phyloP scores from a whole-genome alignment of 2,113 vertebrate species.

The Pheucticus melanocephalus region DNA sequence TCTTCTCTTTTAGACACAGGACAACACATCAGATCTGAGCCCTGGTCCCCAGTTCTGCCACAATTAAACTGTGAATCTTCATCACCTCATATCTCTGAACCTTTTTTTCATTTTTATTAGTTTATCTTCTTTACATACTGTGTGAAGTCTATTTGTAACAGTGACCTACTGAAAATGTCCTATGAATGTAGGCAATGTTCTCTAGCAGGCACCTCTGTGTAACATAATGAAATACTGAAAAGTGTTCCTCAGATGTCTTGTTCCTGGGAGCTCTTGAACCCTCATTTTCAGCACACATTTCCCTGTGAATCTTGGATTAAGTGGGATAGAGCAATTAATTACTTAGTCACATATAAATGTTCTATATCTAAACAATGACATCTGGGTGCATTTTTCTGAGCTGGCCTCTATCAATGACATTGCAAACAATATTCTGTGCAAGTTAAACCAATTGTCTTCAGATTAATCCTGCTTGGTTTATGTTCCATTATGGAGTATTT shows the following conservation, averaged over 20 bases:
- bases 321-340: background rate
- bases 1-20: background rate
- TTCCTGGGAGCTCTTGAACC: background rate
- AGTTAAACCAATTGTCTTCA: constrained; percentile 20
- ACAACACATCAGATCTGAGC: background rate
- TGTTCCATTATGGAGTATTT: background rate
- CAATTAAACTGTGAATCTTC: background rate
- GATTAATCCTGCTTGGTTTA: constrained; percentile 24
- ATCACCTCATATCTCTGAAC: background rate
- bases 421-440: background rate
- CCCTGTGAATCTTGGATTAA: background rate
- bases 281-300: background rate
- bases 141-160: background rate
- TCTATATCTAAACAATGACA: background rate
- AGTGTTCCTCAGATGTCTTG: background rate
- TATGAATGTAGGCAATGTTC: background rate
- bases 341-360: background rate
- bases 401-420: background rate
- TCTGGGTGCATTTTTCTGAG: background rate
- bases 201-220: background rate
- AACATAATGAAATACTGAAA: background rate
- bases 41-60: background rate
- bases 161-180: background rate
- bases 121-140: background rate
- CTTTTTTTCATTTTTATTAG: background rate